Evolutionary conservation across 2,888 invertebrate genomes (phyloP), one percentile per base, ranked within the genome.

Genomic region (Embidobia sp.): DNA sequence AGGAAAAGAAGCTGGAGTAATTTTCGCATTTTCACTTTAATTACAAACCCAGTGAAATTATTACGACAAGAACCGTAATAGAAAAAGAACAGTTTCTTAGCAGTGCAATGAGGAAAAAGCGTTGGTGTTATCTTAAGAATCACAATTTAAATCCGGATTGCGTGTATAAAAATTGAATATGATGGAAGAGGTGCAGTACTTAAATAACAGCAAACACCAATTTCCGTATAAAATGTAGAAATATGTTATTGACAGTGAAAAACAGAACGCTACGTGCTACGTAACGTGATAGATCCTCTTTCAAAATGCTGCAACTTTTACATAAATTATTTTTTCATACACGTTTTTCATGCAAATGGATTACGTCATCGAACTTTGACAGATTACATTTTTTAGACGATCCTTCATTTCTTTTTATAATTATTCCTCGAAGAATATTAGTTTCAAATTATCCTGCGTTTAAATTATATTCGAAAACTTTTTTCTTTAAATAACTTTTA

Each of bases 191-290:
- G 44, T 37, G 16, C 27, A 18, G 31, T 67, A 49, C 57, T 67
- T 57, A 57, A 57, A 57, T 57, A 67, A 67, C 55, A 67, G 46
- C 67, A 67, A 57, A 67, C 31, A 49, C 18, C 57, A 48, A 67
- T 57, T 48, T 48, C 40, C 40, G 37, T 48, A 22, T 40, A 67
- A 48, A 67, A 27, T 40, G 40, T 48, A 48, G 57, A 67, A 67
- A 57, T 67, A 35, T 67, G 48, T 67, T 67, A 67, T 67, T 57
- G 67, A 67, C 57, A 67, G 57, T 44, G 31, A 67, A 55, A 67
- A 57, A 67, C 67, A 67, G 55, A 55, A 31, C 48, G 51, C 15
- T 33, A 18, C 67, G 22, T 13, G 37, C 15, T 26, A 37, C 37
- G 37, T 44, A 51, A 66, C 46, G 35, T 67, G 48, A 66, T 55